Percentiles rank a stretch among this genome's conserved stretches.
Evolutionary conservation across 2,888 invertebrate genomes (phyloP).

Genomic region (Vesta saturnalis): DNA sequence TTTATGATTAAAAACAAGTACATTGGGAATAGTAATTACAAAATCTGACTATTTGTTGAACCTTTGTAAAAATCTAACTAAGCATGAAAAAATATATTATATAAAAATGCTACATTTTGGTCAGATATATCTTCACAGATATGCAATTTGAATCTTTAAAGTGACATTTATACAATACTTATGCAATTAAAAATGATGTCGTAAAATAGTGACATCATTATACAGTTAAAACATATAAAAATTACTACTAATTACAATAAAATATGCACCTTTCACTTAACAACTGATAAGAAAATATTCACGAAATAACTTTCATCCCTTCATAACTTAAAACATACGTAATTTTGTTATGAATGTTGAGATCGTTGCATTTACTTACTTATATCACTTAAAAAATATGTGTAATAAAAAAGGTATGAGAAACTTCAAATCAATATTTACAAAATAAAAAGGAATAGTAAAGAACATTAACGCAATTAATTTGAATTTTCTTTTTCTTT

Average conservation of each 20-base stretch:
- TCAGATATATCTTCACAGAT: constrained; percentile 52
- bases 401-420: constrained; percentile 32
- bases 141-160: constrained; percentile 50
- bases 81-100: constrained; percentile 57
- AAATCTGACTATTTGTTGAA: constrained; percentile 24
- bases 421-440: constrained; percentile 32
- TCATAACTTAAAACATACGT: constrained; percentile 6
- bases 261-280: constrained; percentile 25
- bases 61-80: constrained; percentile 51
- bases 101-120: constrained; percentile 47
- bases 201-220: constrained; percentile 18
- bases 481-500: constrained; percentile 74
- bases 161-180: too few species aligned
- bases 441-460: constrained; percentile 25
- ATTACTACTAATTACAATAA: constrained; percentile 17
- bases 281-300: constrained; percentile 10
- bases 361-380: constrained; percentile 31
- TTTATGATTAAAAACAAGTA: not conserved
- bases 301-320: not conserved
- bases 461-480: constrained; percentile 62
- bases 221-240: constrained; percentile 16
- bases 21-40: not conserved
- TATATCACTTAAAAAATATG: constrained; percentile 30
- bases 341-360: constrained; percentile 25
- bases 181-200: constrained; percentile 27